Percentiles rank a stretch among this genome's conserved stretches.
phyloP scores from a whole-genome alignment of 2,113 vertebrate genomes.

The Rutilus rutilus region DNA sequence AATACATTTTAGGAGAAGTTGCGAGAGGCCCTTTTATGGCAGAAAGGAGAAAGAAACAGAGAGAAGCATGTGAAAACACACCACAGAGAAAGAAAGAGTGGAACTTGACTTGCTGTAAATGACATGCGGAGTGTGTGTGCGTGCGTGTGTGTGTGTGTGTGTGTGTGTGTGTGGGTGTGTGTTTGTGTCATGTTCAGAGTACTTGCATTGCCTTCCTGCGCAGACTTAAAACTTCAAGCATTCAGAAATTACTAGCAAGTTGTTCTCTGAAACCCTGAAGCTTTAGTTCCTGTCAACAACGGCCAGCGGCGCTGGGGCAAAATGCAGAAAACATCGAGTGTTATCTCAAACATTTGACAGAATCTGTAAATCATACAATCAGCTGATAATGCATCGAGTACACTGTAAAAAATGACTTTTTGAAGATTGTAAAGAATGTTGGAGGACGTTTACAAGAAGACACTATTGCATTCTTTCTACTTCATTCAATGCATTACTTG shows the following conservation, averaged over 20 bases:
- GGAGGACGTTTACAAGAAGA: neutral
- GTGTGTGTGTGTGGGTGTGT: conserved; percentile 32
- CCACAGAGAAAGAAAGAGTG: conserved; percentile 40
- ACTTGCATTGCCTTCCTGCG: conserved; percentile 52
- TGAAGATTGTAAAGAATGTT: neutral
- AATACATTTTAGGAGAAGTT: conserved; percentile 5
- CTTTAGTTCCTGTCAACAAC: conserved; percentile 32
- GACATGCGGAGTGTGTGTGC: conserved; percentile 36
- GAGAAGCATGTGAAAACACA: conserved; percentile 38
- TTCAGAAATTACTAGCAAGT: conserved; percentile 25
- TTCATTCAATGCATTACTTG: neutral
- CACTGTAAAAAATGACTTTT: neutral
- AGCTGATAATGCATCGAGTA: neutral
- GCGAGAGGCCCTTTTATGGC: conserved; percentile 26
- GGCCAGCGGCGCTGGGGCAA: neutral
- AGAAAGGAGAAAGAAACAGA: conserved; percentile 33
- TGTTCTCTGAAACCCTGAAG: conserved; percentile 49
- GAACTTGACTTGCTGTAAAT: conserved; percentile 55
- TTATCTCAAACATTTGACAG: no score
- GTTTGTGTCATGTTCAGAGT: conserved; percentile 32
- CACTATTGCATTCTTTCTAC: neutral
- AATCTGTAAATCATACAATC: neutral
- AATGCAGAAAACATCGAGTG: neutral
- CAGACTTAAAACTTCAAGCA: conserved; percentile 30
- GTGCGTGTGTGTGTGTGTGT: conserved; percentile 17